Conservation (phyloP, 2,888 invertebrate species). For the Octonoba sinensis region DNA sequence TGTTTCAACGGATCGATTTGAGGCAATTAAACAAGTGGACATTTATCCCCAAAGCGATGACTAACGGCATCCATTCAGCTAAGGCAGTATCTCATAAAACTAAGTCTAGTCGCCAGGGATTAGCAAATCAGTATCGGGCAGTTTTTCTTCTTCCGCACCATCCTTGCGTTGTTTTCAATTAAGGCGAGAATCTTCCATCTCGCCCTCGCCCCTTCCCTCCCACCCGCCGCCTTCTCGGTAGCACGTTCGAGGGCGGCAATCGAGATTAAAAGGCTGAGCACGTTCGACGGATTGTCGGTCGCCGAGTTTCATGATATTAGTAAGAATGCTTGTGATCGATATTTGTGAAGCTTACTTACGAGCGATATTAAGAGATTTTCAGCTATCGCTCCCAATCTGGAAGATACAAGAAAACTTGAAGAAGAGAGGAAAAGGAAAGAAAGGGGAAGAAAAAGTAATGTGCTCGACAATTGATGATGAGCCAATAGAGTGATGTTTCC, state of each 20-base stretch:
- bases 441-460: too few species aligned
- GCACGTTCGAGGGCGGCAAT: neutral
- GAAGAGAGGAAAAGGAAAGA: too few species aligned
- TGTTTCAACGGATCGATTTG: too few species aligned
- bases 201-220: too few species aligned
- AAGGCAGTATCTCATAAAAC: conserved; percentile 38
- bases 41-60: conserved; percentile 11
- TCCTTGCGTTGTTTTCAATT: conserved; percentile 51
- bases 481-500: too few species aligned
- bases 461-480: too few species aligned
- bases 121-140: conserved; percentile 50
- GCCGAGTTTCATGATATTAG: conserved; percentile 61
- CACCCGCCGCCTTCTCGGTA: too few species aligned
- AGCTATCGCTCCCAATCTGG: too few species aligned
- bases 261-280: conserved; percentile 54
- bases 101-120: conserved; percentile 31
- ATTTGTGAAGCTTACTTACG: conserved; percentile 7
- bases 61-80: conserved; percentile 33
- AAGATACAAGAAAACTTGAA: too few species aligned
- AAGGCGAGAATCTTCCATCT: conserved; percentile 28
- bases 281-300: conserved; percentile 48
- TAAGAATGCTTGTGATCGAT: conserved; percentile 61
- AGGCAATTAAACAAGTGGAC: conserved; percentile 27
- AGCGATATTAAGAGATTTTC: neutral
- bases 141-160: conserved; percentile 27